These are phyloP conservation scores for Micromussa lordhowensis DNA, from an alignment of 92 coral and sea anemone species.

Conservation along the genomic window DNA sequence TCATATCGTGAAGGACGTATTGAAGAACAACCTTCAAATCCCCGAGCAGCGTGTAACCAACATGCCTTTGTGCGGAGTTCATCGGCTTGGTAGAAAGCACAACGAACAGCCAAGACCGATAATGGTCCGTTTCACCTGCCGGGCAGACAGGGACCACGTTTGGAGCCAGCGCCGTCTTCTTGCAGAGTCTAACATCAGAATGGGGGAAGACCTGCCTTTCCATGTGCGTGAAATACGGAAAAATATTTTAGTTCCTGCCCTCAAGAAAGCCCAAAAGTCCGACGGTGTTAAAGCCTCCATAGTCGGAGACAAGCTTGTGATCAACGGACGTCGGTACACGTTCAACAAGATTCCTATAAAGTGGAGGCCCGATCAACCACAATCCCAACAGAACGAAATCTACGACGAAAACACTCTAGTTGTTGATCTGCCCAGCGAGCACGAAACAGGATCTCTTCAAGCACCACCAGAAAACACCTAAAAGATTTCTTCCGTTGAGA, in stretches of 20 bases:
- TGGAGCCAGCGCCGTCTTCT: slow-evolving; percentile 22
- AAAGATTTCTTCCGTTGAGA: too few species aligned
- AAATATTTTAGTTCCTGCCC: not conserved
- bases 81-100: not conserved
- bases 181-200: slow-evolving; percentile 9
- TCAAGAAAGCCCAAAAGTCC: slow-evolving; percentile 24
- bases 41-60: too few species aligned
- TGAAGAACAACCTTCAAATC: not conserved
- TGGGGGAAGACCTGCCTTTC: slow-evolving; percentile 6
- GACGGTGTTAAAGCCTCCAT: not conserved
- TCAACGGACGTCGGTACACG: not conserved
- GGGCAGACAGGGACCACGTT: slow-evolving; percentile 44
- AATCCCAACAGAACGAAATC: too few species aligned
- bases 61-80: slow-evolving; percentile 8
- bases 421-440: too few species aligned
- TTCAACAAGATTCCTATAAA: too few species aligned
- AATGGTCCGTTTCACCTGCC: slow-evolving; percentile 12
- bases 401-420: too few species aligned
- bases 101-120: not conserved
- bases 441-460: too few species aligned
- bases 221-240: slow-evolving; percentile 2
- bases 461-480: too few species aligned
- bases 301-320: not conserved
- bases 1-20: not conserved
- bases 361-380: too few species aligned